Percentiles rank a stretch among this genome's conserved stretches.
These are phyloP conservation scores for Ibidorhyncha struthersii DNA, from an alignment of 2,113 vertebrate genomes.

Conservation along the genomic window DNA sequence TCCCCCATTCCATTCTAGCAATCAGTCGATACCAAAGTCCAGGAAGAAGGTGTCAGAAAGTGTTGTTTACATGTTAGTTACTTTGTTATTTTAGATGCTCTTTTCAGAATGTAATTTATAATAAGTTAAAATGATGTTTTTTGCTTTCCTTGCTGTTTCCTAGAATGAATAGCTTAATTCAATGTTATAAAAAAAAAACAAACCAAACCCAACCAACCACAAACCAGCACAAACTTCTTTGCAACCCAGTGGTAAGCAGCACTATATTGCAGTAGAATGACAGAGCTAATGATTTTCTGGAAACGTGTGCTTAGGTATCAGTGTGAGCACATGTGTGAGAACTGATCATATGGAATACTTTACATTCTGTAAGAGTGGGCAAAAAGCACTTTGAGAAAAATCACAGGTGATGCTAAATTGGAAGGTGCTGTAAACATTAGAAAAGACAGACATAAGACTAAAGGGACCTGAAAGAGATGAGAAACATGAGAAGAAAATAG, in stretches of 20 bases:
- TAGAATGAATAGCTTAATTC: not conserved
- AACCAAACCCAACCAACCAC: not conserved
- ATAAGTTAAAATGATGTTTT: not conserved
- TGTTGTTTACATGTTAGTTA: not conserved
- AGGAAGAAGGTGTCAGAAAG: not conserved
- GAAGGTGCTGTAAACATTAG: not conserved
- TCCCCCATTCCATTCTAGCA: not conserved
- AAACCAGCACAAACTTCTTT: not conserved
- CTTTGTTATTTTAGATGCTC: not conserved
- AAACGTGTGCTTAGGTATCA: not conserved
- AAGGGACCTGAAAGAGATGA: not conserved
- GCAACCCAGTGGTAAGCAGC: not conserved
- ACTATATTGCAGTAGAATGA: not conserved
- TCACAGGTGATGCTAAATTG: not conserved
- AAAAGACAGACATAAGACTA: not conserved
- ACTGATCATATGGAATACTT: not conserved
- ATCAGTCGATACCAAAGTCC: not conserved
- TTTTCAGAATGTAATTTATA: not conserved
- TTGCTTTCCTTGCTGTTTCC: not conserved
- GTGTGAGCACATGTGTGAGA: not conserved
- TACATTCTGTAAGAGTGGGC: not conserved
- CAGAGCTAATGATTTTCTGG: not conserved
- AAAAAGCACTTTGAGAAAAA: not conserved
- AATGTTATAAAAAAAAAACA: not conserved
- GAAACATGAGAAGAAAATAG: conserved; percentile 15